Base-by-base conservation (phyloP, 2,797 vertebrate genomes). In the Catamblyrhynchus diadema region DNA sequence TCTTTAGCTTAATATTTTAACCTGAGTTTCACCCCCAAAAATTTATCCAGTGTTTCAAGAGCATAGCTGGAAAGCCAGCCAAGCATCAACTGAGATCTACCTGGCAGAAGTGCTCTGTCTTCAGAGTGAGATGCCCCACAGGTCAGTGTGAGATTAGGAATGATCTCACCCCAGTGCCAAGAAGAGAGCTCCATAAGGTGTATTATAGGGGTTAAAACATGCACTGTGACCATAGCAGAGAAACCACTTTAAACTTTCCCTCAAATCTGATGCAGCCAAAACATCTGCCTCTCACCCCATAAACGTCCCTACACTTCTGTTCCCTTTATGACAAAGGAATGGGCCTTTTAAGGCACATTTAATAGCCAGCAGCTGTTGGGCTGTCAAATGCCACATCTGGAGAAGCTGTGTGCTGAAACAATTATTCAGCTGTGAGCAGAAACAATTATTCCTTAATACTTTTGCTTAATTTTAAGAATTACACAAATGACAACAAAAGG, bases 231-330 rank as follows among this genome's bases (percentile, higher is more conserved):
- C 67, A 64, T 9, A 93, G 83, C 90, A 96, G 84, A 94, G 92
- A 95, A 95, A 97, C 79, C 33, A 41, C 85, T 88, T 81, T 85
- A 96, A 96, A 95, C 81, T 97, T 96, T 94, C 3, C 2, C 88
- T 96, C 50, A 59, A 74, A 91, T 62, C 37, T 81, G 61, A 81
- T 96, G 88, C 33, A 95, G 93, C 69, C 54, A 90, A 96, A 97
- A 97, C 96, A 97, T 98, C 97, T 98, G 97, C 93, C 95, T 97
- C 50, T 96, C 97, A 97, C 94, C 95, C 93, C 89, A 97, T 97
- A 97, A 97, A 98, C 32, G 11, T 97, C 70, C 93, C 93, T 81
- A 84, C 77, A 94, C 94, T 96, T 96, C 93, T 97, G 94, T 90
- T 97, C 90, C 88, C 94, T 97, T 97, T 97, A 97, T 5, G 87